phyloP scores from a whole-genome alignment of 2,797 vertebrate genomes.

The Heteromormyrus szaboi region DNA sequence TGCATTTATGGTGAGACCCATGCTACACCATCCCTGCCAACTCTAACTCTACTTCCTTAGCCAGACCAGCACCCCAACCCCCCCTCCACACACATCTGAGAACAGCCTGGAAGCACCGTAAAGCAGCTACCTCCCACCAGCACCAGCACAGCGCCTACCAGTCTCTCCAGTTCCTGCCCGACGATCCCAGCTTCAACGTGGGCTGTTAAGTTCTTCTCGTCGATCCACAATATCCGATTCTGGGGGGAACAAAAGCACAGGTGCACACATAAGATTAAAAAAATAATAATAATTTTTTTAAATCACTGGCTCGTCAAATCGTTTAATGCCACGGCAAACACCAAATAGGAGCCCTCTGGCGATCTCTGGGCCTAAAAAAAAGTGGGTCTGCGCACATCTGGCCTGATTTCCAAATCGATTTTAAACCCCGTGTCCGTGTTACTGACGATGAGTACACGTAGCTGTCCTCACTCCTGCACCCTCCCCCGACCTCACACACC shows the following conservation, averaged over 20 bases:
- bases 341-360: background rate
- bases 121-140: background rate
- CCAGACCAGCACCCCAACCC: background rate
- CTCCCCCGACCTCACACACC: background rate
- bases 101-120: background rate
- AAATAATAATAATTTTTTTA: background rate
- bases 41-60: background rate
- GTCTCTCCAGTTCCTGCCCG: constrained; percentile 91
- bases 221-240: constrained; percentile 96
- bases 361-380: background rate
- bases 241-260: constrained; percentile 43
- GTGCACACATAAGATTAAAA: constrained; percentile 11
- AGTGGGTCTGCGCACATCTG: background rate
- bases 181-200: constrained; percentile 91
- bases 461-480: constrained; percentile 11
- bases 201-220: constrained; percentile 93
- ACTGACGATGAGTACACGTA: constrained; percentile 20
- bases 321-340: background rate
- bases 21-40: background rate
- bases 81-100: background rate
- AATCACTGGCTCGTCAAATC: constrained; percentile 12
- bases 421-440: background rate
- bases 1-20: background rate
- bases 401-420: constrained; percentile 15
- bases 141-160: constrained; percentile 53